Evolutionary conservation across 2,797 vertebrate genomes (phyloP).

Genomic region (Rhabdomys pumilio): DNA sequence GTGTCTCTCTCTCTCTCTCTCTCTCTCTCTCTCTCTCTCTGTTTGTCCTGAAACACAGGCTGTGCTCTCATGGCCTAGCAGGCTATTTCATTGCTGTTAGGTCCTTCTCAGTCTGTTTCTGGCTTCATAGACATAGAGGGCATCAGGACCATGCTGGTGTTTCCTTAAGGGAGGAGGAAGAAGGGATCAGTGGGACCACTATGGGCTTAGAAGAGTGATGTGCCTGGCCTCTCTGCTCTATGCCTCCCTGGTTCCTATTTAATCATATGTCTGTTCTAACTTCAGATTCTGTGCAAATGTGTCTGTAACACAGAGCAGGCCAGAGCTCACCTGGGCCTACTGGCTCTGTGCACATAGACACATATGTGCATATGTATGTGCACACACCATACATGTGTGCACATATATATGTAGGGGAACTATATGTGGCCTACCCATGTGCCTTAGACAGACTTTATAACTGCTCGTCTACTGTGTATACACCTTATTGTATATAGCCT

Average conservation of each 20-base stretch:
- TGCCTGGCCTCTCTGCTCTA: not conserved
- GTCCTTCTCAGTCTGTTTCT: slow-evolving; percentile 2
- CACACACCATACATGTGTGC: not conserved
- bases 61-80: slow-evolving; percentile 35
- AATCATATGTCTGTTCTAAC: not conserved
- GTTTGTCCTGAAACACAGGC: slow-evolving; percentile 52
- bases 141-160: not conserved
- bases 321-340: not conserved
- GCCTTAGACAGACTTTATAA: not conserved
- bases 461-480: not conserved
- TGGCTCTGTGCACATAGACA: not conserved
- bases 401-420: not conserved
- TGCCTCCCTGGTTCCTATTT: not conserved
- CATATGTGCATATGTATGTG: too few species aligned
- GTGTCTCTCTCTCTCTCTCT: too few species aligned
- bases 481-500: not conserved
- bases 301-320: not conserved
- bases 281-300: not conserved
- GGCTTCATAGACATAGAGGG: not conserved
- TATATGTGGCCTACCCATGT: not conserved
- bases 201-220: not conserved
- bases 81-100: not conserved
- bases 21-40: not conserved
- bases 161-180: not conserved
- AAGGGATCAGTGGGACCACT: not conserved